These are phyloP conservation scores for Neomonachus schauinslandi DNA, from an alignment of 2,113 vertebrate genomes.

Conservation along the genomic window DNA sequence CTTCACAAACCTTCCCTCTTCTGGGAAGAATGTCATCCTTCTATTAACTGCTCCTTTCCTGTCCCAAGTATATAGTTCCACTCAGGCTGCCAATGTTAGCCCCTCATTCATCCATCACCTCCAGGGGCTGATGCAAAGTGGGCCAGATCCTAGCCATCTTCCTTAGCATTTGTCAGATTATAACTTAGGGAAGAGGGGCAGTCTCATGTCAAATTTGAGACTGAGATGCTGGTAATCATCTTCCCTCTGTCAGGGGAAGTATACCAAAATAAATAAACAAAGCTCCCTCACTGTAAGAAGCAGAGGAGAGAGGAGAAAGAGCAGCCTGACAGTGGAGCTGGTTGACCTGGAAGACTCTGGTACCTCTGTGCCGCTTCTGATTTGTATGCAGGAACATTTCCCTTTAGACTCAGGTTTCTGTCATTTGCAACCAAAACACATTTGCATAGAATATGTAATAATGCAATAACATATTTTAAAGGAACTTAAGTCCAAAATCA, in stretches of 20 bases:
- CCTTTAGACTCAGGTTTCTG: not conserved
- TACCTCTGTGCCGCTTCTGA: not conserved
- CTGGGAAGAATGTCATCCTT: not conserved
- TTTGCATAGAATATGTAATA: not conserved
- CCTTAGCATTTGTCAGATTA: not conserved
- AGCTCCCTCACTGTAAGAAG: not conserved
- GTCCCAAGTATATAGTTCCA: not conserved
- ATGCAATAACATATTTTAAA: not conserved
- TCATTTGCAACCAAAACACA: slow-evolving; percentile 2
- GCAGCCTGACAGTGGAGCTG: fast-evolving
- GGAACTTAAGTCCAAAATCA: not conserved
- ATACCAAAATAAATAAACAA: not conserved
- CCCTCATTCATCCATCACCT: not conserved
- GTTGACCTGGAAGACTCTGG: not conserved
- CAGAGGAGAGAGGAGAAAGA: not conserved
- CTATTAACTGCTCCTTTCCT: not conserved
- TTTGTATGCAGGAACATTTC: not conserved
- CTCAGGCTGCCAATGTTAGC: not conserved
- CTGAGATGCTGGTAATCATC: not conserved
- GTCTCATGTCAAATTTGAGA: not conserved
- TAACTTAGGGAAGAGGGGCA: not conserved
- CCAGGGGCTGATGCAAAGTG: not conserved
- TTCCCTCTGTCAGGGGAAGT: not conserved
- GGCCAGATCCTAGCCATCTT: not conserved
- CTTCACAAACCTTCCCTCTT: not conserved